Evolutionary conservation across 2,797 vertebrate genomes (phyloP).

Genomic region (Rallus crepitans): DNA sequence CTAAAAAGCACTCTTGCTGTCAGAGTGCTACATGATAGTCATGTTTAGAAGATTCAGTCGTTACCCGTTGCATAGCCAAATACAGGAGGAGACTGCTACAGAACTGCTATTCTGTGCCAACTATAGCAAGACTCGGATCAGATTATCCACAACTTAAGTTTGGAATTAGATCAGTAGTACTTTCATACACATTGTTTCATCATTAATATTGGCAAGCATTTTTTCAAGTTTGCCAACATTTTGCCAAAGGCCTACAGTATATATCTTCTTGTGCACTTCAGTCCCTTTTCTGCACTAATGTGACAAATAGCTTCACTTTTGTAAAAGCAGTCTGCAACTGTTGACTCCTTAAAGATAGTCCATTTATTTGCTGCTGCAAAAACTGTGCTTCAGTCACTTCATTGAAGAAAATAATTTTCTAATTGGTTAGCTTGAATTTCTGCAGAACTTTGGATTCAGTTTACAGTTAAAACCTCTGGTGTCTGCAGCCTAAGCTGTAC

Average conservation of each 20-base stretch:
- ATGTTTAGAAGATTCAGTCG: background rate
- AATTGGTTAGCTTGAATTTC: slow-evolving; percentile 28
- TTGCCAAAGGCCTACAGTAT: background rate
- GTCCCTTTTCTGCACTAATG: background rate
- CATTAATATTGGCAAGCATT: background rate
- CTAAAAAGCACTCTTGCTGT: background rate
- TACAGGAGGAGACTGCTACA: background rate
- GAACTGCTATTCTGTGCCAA: background rate
- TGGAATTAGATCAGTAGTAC: background rate
- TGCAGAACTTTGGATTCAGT: background rate
- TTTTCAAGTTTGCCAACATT: background rate
- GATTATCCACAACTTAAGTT: background rate
- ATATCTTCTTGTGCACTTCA: background rate
- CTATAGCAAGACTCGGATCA: background rate
- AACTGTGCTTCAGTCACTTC: slow-evolving; percentile 1
- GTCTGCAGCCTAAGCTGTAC: background rate
- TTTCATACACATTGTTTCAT: background rate
- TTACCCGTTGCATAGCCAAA: background rate
- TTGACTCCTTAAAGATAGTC: slow-evolving; percentile 7
- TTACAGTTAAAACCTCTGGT: background rate
- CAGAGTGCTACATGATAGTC: background rate
- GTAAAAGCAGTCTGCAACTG: slow-evolving; percentile 16
- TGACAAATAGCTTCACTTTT: background rate
- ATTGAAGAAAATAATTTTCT: background rate
- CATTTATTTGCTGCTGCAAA: slow-evolving; percentile 34